A percentile compares a stretch with the other conserved stretches of the same genome.
phyloP scores from a whole-genome alignment of 2,888 invertebrate genomes.

The Drosophila histrio region DNA sequence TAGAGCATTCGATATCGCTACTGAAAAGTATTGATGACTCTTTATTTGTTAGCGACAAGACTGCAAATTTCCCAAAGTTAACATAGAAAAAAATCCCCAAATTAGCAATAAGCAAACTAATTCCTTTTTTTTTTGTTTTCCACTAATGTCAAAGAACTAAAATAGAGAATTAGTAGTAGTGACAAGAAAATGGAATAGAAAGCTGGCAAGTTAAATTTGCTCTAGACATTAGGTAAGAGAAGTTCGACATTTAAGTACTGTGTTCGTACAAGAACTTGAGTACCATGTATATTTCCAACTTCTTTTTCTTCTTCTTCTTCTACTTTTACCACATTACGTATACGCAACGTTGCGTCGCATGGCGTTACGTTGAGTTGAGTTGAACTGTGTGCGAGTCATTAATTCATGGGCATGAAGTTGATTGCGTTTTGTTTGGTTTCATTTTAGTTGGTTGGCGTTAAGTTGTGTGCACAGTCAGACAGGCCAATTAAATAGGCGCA shows the following conservation, averaged over 20 bases:
- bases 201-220: neutral
- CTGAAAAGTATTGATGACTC: too few relatives aligned
- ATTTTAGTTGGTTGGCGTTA: slow-evolving; percentile 29
- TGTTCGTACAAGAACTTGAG: neutral
- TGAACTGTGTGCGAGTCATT: slow-evolving; percentile 52
- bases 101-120: neutral
- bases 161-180: neutral
- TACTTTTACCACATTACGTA: slow-evolving; percentile 35
- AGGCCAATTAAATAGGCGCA: slow-evolving; percentile 72
- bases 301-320: neutral
- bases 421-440: slow-evolving; percentile 62
- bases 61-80: too few relatives aligned
- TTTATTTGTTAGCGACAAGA: too few relatives aligned
- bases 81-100: too few relatives aligned
- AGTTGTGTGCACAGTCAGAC: slow-evolving; percentile 43
- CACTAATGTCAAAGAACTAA: neutral
- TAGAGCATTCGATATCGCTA: too few relatives aligned
- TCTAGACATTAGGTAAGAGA: neutral
- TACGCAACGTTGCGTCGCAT: slow-evolving; percentile 43
- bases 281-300: neutral
- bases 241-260: neutral
- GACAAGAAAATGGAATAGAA: too few relatives aligned
- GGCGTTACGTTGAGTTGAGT: neutral
- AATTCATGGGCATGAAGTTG: slow-evolving; percentile 76
- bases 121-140: neutral